These are phyloP conservation scores for Mythimna impura DNA, from an alignment of 2,888 invertebrate genomes.

Conservation along the genomic window DNA sequence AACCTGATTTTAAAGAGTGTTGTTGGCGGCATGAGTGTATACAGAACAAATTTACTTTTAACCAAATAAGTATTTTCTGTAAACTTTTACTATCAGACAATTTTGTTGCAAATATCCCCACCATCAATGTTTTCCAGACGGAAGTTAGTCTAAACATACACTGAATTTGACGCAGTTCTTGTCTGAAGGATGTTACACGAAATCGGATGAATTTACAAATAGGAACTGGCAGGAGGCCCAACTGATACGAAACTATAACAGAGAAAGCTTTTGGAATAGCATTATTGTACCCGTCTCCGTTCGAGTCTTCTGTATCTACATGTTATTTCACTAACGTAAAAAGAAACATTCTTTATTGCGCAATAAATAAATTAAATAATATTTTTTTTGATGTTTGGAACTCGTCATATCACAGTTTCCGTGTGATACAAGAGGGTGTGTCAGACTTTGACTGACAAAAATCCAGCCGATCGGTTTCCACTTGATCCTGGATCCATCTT, in stretches of 20 bases:
- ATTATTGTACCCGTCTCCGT: slow-evolving; percentile 7
- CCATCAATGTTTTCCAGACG: background rate
- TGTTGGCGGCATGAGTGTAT: too few species aligned
- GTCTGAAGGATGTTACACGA: slow-evolving; percentile 21
- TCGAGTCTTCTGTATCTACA: background rate
- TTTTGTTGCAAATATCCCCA: too few species aligned
- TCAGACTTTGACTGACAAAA: too few species aligned
- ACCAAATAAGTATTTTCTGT: too few species aligned
- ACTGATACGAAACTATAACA: slow-evolving; percentile 23
- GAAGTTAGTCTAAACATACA: background rate
- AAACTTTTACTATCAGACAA: too few species aligned
- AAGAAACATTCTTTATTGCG: too few species aligned
- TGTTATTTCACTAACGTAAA: background rate
- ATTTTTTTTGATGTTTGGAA: background rate
- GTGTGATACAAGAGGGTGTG: too few species aligned
- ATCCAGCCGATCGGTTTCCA: too few species aligned
- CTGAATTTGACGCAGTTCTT: background rate
- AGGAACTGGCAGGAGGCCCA: slow-evolving; percentile 27
- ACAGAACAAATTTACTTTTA: too few species aligned
- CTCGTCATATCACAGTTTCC: too few species aligned
- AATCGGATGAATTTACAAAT: slow-evolving; percentile 22
- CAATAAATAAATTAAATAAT: too few species aligned
- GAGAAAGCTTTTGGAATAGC: slow-evolving; percentile 7
- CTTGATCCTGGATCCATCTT: background rate
- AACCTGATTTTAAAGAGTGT: too few species aligned